Evolutionary conservation across 2,888 invertebrate species (phyloP), one percentile per base, ranked within the genome.

Genomic region (Erebia ligea): DNA sequence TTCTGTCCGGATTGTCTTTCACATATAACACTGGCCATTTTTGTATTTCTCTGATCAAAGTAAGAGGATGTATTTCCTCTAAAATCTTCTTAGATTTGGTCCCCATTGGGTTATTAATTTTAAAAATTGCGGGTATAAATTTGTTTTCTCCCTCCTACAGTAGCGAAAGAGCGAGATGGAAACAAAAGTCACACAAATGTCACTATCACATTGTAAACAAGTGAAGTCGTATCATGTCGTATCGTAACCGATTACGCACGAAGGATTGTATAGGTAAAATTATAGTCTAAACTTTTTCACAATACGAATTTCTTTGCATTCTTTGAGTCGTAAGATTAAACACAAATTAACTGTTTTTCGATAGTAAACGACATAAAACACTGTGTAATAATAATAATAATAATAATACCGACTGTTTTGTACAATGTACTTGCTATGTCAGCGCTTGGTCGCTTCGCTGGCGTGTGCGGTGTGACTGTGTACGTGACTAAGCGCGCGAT

Each of bases 31-130:
- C 80, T 10, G 85, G 86, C 82, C 85, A 81, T 70, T 82, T 82
- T 73, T 85, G 76, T 42, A 86, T 84, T 71, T 85, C 84, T 5
- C 77, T 76, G 19, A 86, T 86, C n/a, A 86, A 79, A n/a, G 77
- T 75, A 63, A 85, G 68, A 1, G 85, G 84, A 59, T 82, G 80
- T 21, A 85, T 79, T 52, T 85, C 84, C 68, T 84, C 81, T 62
- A 85, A 75, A 61, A 84, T 77, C 70, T 81, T 83, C 65, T 80
- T 81, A 76, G 21, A 50, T 54, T 40, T 73, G 42, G 63, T 65
- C 11, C 63, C 54, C 71, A 74, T 75, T 21, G 42, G 62, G 8
- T 52, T 17, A 11, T 17, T 13, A 40, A 25, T 17, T 56, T 54
- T 13, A 54, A 56, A 54, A 17, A 1, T 40, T 42, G 42, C 19